These are phyloP conservation scores for Peromyscus attwateri DNA, from an alignment of 2,797 vertebrate genomes.

Conservation along the genomic window DNA sequence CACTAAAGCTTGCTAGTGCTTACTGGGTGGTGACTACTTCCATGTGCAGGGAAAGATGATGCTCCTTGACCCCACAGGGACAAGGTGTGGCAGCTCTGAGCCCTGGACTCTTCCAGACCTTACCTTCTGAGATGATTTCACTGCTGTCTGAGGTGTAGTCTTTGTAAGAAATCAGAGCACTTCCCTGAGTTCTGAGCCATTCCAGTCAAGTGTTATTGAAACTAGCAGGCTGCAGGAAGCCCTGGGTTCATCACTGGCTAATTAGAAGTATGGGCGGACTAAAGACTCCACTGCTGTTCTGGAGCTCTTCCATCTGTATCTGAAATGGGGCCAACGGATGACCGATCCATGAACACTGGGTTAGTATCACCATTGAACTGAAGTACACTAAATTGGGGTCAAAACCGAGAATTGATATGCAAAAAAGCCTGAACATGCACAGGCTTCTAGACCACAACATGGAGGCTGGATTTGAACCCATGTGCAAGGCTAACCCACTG, in stretches of 20 bases:
- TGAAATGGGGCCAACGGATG: neutral
- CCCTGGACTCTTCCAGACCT: neutral
- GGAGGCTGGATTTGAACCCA: constrained; percentile 11
- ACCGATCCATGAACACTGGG: too few relatives aligned
- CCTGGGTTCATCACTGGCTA: neutral
- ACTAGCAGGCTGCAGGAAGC: neutral
- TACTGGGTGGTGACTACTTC: neutral
- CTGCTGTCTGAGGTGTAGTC: neutral
- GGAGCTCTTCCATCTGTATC: too few relatives aligned
- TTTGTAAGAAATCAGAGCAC: neutral
- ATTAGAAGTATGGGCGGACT: neutral
- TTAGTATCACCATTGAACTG: neutral
- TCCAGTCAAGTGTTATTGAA: neutral
- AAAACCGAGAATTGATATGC: neutral
- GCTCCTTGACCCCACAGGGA: neutral
- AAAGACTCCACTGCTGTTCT: neutral
- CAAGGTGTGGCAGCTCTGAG: neutral
- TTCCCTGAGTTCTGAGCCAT: neutral
- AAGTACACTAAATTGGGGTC: neutral
- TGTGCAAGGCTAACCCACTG: neutral
- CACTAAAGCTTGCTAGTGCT: neutral
- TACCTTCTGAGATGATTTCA: neutral
- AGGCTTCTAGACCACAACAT: neutral
- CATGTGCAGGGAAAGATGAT: neutral
- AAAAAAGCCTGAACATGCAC: neutral